Conservation (phyloP, 2,888 invertebrate species). For the Palloptera scutellata region DNA sequence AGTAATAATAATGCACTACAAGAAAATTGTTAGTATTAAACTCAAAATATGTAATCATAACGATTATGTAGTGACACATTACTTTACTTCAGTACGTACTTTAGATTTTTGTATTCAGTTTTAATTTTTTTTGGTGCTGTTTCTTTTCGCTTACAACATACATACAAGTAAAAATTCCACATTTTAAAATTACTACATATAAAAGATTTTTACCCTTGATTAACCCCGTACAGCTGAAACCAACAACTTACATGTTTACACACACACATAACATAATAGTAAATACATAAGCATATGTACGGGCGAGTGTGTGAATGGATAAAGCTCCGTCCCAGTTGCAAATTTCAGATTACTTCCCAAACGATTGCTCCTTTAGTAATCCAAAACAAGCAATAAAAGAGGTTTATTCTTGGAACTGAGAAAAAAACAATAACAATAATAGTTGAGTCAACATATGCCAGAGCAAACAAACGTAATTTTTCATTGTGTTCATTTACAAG, state of each 20-base stretch:
- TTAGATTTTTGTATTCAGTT: not conserved
- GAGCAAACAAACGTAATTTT: not conserved
- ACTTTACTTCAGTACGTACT: too few relatives aligned
- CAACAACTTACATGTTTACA: not conserved
- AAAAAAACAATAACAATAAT: too few relatives aligned
- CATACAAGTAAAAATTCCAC: not conserved
- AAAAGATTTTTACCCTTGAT: conserved; percentile 19
- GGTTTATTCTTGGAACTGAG: too few relatives aligned
- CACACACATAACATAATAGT: not conserved
- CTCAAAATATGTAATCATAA: not conserved
- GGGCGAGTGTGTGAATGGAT: not conserved
- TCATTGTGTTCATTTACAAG: conserved; percentile 3
- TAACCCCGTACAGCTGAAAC: conserved; percentile 3
- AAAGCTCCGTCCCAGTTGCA: too few relatives aligned
- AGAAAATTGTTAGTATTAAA: not conserved
- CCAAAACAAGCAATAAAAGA: too few relatives aligned
- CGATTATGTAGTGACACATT: not conserved
- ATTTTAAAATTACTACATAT: conserved; percentile 2
- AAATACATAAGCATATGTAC: not conserved
- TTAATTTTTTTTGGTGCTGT: not conserved
- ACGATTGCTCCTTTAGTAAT: too few relatives aligned
- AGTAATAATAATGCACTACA: not conserved
- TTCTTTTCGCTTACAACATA: not conserved
- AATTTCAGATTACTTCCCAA: too few relatives aligned
- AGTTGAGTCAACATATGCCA: too few relatives aligned